Evolutionary conservation across 2,888 invertebrate genomes (phyloP), one percentile per base, ranked within the genome.

Genomic region (Microplitis deprimator): DNA sequence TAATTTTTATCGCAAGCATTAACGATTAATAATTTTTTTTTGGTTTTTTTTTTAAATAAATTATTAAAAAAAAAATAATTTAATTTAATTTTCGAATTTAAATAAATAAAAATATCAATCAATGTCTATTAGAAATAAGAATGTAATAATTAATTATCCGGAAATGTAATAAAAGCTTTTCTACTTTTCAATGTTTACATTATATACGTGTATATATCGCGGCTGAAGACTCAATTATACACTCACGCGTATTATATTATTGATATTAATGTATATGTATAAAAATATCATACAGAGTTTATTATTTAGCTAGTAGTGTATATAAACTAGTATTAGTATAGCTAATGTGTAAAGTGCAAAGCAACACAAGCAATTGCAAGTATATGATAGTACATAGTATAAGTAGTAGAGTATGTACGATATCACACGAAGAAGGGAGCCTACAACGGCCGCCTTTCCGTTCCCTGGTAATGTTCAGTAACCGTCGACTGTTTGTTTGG

Each of bases 381-480:
- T 60, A 70, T 50, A 50, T 50, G 50, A 50, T 50, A 50, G 50
- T 50, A 50, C 50, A 50, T 50, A 50, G 50, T 13, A 50, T 10
- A 50, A 50, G 50, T 13, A 50, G 50, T 50, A 50, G 50, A 50
- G 10, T 50, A 50, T 13, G 50, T 50, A 50, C 50, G 50, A 50
- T 50, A 50, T 13, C 13, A 13, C 50, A 50, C 13, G 50, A 50
- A 50, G 77, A 69, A 77, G 77, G 77, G 77, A 77, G 77, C 20
- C 60, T 50, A 6, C 68, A 68, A 41, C 64, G 64, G 50, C 69
- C 13, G 73, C 61, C 73, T 64, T 77, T 73, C 69, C 61, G 69
- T 73, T 73, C 50, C 64, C 61, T 62, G 20, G 69, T 73, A 68
- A 72, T 68, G 50, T 68, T 77, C 77, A 73, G 77, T 77, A 59